Percentiles rank a stretch among this genome's conserved stretches.
Conservation (phyloP, 1,140 invertebrate species). For the Leptoteleia sp. region DNA sequence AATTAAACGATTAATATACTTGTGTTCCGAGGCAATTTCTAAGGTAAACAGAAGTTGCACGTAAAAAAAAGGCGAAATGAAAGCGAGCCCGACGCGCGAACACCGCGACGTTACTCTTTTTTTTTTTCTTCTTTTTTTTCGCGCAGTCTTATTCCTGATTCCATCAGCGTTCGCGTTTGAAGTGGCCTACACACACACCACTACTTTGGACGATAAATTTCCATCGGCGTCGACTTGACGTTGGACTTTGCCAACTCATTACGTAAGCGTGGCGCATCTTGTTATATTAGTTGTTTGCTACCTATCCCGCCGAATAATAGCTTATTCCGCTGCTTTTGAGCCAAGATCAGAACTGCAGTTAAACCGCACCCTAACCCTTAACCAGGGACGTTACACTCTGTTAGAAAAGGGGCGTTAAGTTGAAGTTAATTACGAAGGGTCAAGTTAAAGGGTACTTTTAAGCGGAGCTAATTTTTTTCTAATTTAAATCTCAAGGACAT, state of each 20-base stretch:
- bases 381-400: conserved; percentile 46
- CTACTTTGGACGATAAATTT: conserved; percentile 60
- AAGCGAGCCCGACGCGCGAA: conserved; percentile 1
- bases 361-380: conserved; percentile 52
- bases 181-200: conserved; percentile 62
- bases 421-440: conserved; percentile 45
- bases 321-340: conserved; percentile 63
- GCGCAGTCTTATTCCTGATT: conserved; percentile 44
- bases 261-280: conserved; percentile 64
- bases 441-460: too few relatives aligned
- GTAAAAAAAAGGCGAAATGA: conserved; percentile 9
- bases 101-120: conserved; percentile 15
- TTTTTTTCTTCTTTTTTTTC: too few relatives aligned
- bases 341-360: conserved; percentile 45
- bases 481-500: too few relatives aligned
- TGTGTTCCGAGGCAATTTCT: conserved; percentile 13
- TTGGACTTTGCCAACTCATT: conserved; percentile 67
- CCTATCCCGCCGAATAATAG: conserved; percentile 62
- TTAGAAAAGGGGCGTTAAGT: conserved; percentile 50
- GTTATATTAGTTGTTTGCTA: conserved; percentile 67
- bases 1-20: conserved; percentile 9
- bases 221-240: conserved; percentile 63
- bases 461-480: too few relatives aligned
- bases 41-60: conserved; percentile 22
- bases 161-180: conserved; percentile 61